These are phyloP conservation scores for Reticulitermes speratus DNA, from an alignment of 1,140 invertebrate species.

Conservation along the genomic window DNA sequence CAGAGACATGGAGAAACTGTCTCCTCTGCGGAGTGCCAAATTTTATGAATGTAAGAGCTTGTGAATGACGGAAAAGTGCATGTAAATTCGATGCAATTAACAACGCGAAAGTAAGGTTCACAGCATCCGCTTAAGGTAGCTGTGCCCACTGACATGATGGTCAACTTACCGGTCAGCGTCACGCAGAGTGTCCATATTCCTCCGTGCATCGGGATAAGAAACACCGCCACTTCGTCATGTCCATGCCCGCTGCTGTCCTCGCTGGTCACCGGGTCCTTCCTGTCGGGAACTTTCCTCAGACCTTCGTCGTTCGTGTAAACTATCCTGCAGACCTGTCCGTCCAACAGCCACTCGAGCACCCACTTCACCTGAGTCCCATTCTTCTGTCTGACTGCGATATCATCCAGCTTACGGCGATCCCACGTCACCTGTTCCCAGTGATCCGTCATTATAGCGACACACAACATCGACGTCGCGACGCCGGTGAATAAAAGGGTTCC, in stretches of 20 bases:
- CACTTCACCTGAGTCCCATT: slow-evolving; percentile 31
- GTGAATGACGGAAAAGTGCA: too few species aligned
- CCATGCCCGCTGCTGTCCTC: slow-evolving; percentile 39
- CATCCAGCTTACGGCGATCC: slow-evolving; percentile 50
- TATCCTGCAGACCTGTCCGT: slow-evolving; percentile 41
- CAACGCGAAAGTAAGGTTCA: too few species aligned
- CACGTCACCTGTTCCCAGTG: slow-evolving; percentile 82
- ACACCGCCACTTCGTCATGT: slow-evolving; percentile 50
- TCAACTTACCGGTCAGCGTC: slow-evolving; percentile 63
- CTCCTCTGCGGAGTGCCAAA: too few species aligned
- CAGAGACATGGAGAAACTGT: too few species aligned
- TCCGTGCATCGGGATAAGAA: slow-evolving; percentile 80
- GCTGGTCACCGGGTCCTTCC: slow-evolving; percentile 42
- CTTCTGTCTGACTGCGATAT: not conserved
- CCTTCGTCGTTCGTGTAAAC: not conserved
- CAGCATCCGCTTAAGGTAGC: too few species aligned
- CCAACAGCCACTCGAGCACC: slow-evolving; percentile 44
- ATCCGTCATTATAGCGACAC: slow-evolving; percentile 78
- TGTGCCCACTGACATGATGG: too few species aligned
- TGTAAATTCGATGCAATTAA: too few species aligned
- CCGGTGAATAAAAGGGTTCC: slow-evolving; percentile 55
- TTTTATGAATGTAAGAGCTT: too few species aligned
- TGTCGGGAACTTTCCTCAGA: not conserved
- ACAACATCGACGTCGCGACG: slow-evolving; percentile 72
- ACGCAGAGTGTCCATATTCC: slow-evolving; percentile 85